These are phyloP conservation scores for Malacosoma neustria DNA, from an alignment of 2,888 invertebrate genomes.

Conservation along the genomic window DNA sequence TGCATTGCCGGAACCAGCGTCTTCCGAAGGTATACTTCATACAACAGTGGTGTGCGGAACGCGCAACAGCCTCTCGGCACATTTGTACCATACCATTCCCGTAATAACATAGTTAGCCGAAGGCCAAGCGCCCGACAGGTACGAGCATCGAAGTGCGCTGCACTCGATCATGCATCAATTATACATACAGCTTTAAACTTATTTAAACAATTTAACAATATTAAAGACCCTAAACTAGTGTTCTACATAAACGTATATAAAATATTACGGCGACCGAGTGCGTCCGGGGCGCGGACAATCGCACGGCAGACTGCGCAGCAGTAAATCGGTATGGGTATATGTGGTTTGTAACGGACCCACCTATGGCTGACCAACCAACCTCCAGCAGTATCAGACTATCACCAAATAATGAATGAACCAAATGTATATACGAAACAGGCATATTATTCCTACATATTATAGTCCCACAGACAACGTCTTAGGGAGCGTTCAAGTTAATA, in stretches of 20 bases:
- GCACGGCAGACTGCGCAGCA: constrained; percentile 26
- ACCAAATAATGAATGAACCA: too few species aligned
- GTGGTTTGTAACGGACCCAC: too few species aligned
- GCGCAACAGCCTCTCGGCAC: constrained; percentile 22
- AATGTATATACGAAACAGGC: too few species aligned
- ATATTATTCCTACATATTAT: too few species aligned
- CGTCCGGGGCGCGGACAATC: constrained; percentile 41
- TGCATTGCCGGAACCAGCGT: constrained; percentile 67
- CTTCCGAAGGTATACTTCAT: constrained; percentile 63
- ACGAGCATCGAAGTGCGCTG: constrained; percentile 58
- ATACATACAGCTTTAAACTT: constrained; percentile 70
- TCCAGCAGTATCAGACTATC: too few species aligned
- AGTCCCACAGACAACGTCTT: too few species aligned
- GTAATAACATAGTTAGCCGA: constrained; percentile 49
- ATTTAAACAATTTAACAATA: constrained; percentile 71
- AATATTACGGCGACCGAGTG: constrained; percentile 44
- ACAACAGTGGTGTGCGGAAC: constrained; percentile 53
- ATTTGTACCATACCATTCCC: constrained; percentile 73
- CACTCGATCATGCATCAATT: constrained; percentile 61
- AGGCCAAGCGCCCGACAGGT: constrained; percentile 62
- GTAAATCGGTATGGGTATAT: constrained; percentile 30
- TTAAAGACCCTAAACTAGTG: constrained; percentile 66
- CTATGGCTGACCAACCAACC: too few species aligned
- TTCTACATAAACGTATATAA: constrained; percentile 59
- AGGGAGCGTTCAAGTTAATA: too few species aligned